These are phyloP conservation scores for Typhlomys cinereus DNA, from an alignment of 2,113 vertebrate genomes.

Conservation along the genomic window DNA sequence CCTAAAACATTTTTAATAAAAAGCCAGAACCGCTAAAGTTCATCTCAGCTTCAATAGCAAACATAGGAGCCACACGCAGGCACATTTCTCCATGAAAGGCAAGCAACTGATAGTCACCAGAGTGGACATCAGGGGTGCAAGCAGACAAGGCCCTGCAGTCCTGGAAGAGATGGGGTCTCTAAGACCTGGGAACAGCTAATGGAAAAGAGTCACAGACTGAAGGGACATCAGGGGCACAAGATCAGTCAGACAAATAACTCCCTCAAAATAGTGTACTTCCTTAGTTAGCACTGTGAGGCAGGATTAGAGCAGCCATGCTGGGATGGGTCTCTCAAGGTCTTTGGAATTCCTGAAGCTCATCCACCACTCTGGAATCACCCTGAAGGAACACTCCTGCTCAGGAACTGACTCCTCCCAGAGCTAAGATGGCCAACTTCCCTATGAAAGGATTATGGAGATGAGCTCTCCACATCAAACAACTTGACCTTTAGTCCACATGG, in stretches of 20 bases:
- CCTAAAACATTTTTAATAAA: constrained; percentile 73
- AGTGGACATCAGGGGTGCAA: neutral
- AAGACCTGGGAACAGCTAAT: neutral
- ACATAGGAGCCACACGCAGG: constrained; percentile 53
- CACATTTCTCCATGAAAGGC: constrained; percentile 40
- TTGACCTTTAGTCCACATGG: no score
- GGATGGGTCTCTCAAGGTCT: no score
- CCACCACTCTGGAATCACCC: no score
- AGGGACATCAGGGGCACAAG: accelerated
- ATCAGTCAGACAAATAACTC: accelerated
- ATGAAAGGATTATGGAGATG: no score
- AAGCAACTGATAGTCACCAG: neutral
- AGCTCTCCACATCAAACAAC: no score
- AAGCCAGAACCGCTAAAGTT: constrained; percentile 74
- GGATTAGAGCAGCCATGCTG: no score
- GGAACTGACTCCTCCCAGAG: no score
- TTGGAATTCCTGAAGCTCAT: no score
- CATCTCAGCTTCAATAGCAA: constrained; percentile 69
- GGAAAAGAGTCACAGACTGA: neutral
- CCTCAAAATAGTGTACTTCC: accelerated
- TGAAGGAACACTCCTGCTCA: no score
- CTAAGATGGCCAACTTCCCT: no score
- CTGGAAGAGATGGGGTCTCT: accelerated
- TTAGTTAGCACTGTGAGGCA: no score
- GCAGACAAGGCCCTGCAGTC: neutral